Percentiles rank a stretch among this genome's conserved stretches.
Evolutionary conservation across 2,888 invertebrate genomes (phyloP).

Genomic region (Drosophila subquinaria): DNA sequence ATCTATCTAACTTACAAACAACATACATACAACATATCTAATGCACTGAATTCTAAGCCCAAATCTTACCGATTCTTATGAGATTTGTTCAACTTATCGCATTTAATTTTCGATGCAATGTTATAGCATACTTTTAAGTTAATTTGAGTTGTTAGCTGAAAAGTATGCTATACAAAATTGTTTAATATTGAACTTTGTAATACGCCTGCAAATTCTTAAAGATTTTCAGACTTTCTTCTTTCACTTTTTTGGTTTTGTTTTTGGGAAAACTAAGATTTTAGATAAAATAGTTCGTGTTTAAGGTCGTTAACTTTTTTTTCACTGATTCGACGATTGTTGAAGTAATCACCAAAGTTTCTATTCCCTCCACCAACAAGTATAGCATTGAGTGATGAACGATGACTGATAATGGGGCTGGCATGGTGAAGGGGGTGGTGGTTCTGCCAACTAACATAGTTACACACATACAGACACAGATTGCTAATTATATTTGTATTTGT

Average conservation of each 20-base stretch:
- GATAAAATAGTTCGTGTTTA: constrained; percentile 15
- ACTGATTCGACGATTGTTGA: constrained; percentile 2
- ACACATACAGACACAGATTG: background rate
- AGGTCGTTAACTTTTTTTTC: constrained; percentile 10
- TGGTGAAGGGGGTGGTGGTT: background rate
- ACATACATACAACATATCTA: constrained; percentile 4
- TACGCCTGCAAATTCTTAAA: too few species aligned
- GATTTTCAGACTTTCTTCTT: too few species aligned
- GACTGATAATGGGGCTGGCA: constrained; percentile 13
- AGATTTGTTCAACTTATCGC: background rate
- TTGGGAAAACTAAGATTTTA: background rate
- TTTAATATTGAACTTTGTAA: too few species aligned
- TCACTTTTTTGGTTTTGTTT: too few species aligned
- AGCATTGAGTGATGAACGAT: constrained; percentile 15
- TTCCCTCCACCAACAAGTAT: background rate
- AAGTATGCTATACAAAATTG: background rate
- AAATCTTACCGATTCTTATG: background rate
- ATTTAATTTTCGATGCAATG: background rate
- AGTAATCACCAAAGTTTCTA: constrained; percentile 6
- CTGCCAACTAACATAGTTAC: background rate
- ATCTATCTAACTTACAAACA: constrained; percentile 5
- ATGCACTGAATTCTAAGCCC: constrained; percentile 1
- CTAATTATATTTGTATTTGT: constrained; percentile 19
- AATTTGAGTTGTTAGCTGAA: background rate
- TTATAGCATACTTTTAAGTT: constrained; percentile 16